Evolutionary conservation across 2,797 vertebrate species (phyloP), one percentile per base, ranked within the genome.

Genomic region (Helicolenus hilgendorfi): DNA sequence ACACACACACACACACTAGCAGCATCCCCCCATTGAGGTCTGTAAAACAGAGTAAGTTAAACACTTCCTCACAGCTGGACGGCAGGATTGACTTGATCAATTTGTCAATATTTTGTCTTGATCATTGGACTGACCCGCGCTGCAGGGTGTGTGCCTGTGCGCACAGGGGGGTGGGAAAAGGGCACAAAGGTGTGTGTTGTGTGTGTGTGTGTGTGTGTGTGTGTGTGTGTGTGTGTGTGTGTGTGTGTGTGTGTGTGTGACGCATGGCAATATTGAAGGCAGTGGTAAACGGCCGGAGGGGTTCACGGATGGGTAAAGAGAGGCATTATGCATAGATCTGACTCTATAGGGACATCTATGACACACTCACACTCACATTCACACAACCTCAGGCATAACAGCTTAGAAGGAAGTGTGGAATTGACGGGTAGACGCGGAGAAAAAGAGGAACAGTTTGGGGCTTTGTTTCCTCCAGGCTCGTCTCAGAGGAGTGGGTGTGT

Each of bases 51-150:
- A 92, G 86, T 78, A 75, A 85, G 85, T 91, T 83, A 22, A 95
- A 96, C 85, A 88, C 89, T 88, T 95, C 92, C 95, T 83, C 91
- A 45, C 92, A 92, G 95, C 93, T 93, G 92, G 87, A 70, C 55
- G 10, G 71, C 87, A 90, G 94, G 83, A 88, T 80, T 38, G 65
- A 89, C 11, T 33, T 88, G 90, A 95, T 95, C 95, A 94, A 95
- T 95, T 89, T 24, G 84, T 96, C 95, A 77, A 96, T 96, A 94
- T 53, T 89, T 79, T 35, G 60, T 67, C 84, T 92, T 86, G 94
- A 94, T 94, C 69, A 0, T 58, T 86, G 74, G 63, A 72, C 88
- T 92, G 85, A 92, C 84, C 90, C 62, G 10, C 38, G 7, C 92
- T 7, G 15, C 74, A 58, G 79, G 84, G 83, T 73, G 64, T 82